Percentiles rank a stretch among this genome's conserved stretches.
Evolutionary conservation across 2,113 vertebrate genomes (phyloP).

Genomic region (Acinonyx jubatus): DNA sequence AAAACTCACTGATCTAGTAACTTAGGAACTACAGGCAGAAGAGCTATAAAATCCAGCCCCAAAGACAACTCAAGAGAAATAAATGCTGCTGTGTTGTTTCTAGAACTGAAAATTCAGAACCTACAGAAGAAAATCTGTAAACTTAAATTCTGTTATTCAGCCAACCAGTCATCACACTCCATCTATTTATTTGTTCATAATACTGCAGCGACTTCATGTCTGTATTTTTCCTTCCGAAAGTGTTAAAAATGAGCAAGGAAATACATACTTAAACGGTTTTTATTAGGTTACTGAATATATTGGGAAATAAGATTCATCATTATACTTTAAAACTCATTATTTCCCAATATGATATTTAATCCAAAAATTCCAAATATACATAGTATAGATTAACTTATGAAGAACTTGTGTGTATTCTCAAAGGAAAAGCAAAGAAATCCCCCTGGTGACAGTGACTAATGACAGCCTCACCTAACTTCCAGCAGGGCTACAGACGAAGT

Average conservation of each 20-base stretch:
- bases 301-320: conserved; percentile 13
- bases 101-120: conserved; percentile 43
- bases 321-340: conserved; percentile 29
- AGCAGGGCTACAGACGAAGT: not conserved
- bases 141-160: conserved; percentile 37
- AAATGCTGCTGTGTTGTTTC: not conserved
- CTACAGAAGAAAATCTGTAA: not conserved
- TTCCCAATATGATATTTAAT: conserved; percentile 49
- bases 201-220: not conserved
- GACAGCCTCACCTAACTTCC: conserved; percentile 1
- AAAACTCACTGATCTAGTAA: conserved; percentile 28
- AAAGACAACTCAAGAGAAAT: conserved; percentile 36
- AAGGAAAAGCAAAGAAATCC: not conserved
- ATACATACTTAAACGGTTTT: not conserved
- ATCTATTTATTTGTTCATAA: not conserved
- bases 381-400: not conserved
- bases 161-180: not conserved
- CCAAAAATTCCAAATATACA: not conserved
- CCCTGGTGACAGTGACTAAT: not conserved
- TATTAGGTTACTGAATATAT: conserved; percentile 45
- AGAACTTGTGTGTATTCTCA: conserved; percentile 30
- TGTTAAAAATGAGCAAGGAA: conserved; percentile 58
- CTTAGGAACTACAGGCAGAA: conserved; percentile 1
- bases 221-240: not conserved
- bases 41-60: conserved; percentile 6